phyloP scores from a whole-genome alignment of 2,797 vertebrate genomes.

The Scomberomorus guttatus region DNA sequence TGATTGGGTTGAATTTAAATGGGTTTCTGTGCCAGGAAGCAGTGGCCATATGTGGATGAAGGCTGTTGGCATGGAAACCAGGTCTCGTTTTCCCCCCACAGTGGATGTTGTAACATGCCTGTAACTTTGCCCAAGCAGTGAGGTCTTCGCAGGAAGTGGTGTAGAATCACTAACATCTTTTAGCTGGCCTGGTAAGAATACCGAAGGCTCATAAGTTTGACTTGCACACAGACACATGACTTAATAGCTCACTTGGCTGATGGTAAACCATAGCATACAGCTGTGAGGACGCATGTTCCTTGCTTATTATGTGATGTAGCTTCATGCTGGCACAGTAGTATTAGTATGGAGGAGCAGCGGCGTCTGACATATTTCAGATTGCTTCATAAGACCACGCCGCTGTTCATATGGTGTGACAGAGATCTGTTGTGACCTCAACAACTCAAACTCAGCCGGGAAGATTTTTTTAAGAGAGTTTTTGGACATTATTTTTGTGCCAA shows the following conservation, averaged over 20 bases:
- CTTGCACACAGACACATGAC: background rate
- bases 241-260: conserved; percentile 30
- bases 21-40: conserved; percentile 78
- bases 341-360: conserved; percentile 40
- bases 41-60: conserved; percentile 78
- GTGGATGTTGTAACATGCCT: conserved; percentile 71
- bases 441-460: background rate
- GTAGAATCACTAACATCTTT: conserved; percentile 41
- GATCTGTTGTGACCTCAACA: background rate
- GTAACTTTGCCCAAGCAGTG: conserved; percentile 64
- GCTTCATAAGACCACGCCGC: conserved; percentile 37
- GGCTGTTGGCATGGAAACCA: conserved; percentile 85
- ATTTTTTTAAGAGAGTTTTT: conserved; percentile 6
- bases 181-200: conserved; percentile 13
- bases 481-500: conserved; percentile 7
- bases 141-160: conserved; percentile 39
- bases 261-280: conserved; percentile 31
- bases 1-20: conserved; percentile 78
- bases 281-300: conserved; percentile 33
- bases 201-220: conserved; percentile 24
- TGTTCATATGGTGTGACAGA: conserved; percentile 39
- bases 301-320: conserved; percentile 45
- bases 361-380: conserved; percentile 42
- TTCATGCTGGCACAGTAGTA: conserved; percentile 35
- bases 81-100: conserved; percentile 54